Percentiles rank a stretch among this genome's conserved stretches.
These are phyloP conservation scores for Euleptes europaea DNA, from an alignment of 2,113 vertebrate species.

Conservation along the genomic window DNA sequence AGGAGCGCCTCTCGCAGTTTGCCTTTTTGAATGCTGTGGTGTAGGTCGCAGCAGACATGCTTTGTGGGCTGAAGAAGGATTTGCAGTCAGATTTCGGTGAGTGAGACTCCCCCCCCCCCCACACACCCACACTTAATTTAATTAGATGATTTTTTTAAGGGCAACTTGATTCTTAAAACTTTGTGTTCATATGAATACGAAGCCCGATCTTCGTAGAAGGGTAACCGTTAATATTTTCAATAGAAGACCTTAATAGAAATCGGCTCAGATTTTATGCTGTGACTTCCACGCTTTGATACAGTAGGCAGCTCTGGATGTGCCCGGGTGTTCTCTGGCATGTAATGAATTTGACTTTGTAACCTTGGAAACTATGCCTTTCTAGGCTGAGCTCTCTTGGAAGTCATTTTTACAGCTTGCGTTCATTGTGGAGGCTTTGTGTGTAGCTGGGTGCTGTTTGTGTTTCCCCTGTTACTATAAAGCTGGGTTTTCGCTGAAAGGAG, in stretches of 20 bases:
- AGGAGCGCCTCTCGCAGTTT: constrained; percentile 41
- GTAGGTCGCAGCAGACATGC: constrained; percentile 74
- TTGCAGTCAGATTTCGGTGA: constrained; percentile 80
- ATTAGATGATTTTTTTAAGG: constrained; percentile 38
- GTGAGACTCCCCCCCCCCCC: constrained; percentile 29
- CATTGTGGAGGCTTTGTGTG: background rate
- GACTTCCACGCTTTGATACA: constrained; percentile 2
- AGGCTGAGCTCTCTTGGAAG: background rate
- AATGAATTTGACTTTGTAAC: constrained; percentile 48
- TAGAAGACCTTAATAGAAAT: background rate
- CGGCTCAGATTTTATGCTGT: background rate
- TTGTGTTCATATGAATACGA: background rate
- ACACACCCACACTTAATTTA: constrained; percentile 7
- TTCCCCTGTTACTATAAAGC: background rate
- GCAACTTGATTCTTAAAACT: background rate
- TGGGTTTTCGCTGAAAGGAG: background rate
- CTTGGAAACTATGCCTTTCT: constrained; percentile 42
- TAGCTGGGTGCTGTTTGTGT: background rate
- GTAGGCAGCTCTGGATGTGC: constrained; percentile 2
- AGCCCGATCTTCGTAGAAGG: background rate
- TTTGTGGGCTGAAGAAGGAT: constrained; percentile 82
- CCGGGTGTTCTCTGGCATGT: background rate
- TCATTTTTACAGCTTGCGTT: background rate
- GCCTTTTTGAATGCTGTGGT: constrained; percentile 64
- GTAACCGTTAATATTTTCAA: too few relatives aligned